Evolutionary conservation across 2,797 vertebrate species (phyloP), one percentile per base, ranked within the genome.

Genomic region (Phoxinus dragarum): DNA sequence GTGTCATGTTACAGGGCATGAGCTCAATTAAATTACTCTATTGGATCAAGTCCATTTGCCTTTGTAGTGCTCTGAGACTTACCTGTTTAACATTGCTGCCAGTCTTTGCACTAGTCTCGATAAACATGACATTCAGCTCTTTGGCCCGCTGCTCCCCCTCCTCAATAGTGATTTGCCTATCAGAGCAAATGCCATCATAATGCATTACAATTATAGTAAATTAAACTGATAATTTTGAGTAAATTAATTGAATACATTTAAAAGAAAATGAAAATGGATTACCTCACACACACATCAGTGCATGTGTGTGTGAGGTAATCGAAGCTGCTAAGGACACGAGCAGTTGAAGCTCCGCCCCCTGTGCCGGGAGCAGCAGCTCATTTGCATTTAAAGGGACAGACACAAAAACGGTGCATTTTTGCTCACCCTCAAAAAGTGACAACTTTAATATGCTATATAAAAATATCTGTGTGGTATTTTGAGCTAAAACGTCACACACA

Each of bases 51-150:
- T 11, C 80, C 68, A 79, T 69, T 84, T 84, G 64, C 49, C 74
- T 59, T 69, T 59, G 68, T 52, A 64, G 68, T 6, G 31, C 59
- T 59, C 1, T 79, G 83, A 88, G 88, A 82, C 90, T 95, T 89
- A 98, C 97, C 97, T 98, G 97, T 95, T 98, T 98, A 93, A 98
- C 97, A 84, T 98, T 98, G 94, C 96, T 97, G 94, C 97, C 97
- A 0, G 96, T 97, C 93, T 98, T 98, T 64, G 97, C 97, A 76
- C 97, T 98, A 90, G 97, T 98, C 93, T 98, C 97, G 3, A 98
- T 97, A 93, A 98, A 98, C 97, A 98, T 98, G 90, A 98, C 97
- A 17, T 95, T 98, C 91, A 98, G 95, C 88, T 98, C 97, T 94
- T 97, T 98, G 93, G 97, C 97, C 81, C 96, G 95, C 90, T 97